A percentile compares a stretch with the other conserved stretches of the same genome.
Conservation (phyloP, 1,140 invertebrate genomes). For the Anagrus nilaparvatae region DNA sequence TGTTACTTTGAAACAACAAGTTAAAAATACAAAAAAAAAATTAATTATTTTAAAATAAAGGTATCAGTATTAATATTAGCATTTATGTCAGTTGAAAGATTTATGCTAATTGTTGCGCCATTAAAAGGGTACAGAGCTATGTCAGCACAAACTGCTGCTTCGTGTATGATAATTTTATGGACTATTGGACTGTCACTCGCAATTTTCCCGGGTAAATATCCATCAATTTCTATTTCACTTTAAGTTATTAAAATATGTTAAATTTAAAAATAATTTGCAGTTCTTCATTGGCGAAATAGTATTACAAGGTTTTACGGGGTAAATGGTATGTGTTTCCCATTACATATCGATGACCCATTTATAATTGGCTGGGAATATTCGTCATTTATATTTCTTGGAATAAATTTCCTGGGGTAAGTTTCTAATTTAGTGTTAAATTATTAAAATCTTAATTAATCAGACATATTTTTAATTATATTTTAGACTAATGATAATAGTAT, state of each 20-base stretch:
- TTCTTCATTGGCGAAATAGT: constrained; percentile 52
- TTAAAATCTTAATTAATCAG: too few relatives aligned
- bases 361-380: constrained; percentile 66
- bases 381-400: constrained; percentile 57
- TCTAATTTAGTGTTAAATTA: too few relatives aligned
- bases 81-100: constrained; percentile 67
- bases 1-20: too few relatives aligned
- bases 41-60: too few relatives aligned
- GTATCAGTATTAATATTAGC: constrained; percentile 64
- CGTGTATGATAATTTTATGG: constrained; percentile 53
- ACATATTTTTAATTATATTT: too few relatives aligned
- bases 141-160: constrained; percentile 44
- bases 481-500: constrained; percentile 52
- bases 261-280: constrained; percentile 29
- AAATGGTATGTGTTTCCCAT: constrained; percentile 61
- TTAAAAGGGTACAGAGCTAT: constrained; percentile 49
- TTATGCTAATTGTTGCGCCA: constrained; percentile 58
- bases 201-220: constrained; percentile 48
- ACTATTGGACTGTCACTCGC: constrained; percentile 51
- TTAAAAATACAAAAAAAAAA: too few relatives aligned
- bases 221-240: too few relatives aligned
- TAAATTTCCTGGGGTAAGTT: constrained; percentile 51
- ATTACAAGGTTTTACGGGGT: constrained; percentile 59
- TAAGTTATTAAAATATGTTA: too few relatives aligned
- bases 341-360: constrained; percentile 63